Percentiles rank a stretch among this genome's conserved stretches.
These are phyloP conservation scores for Hydrozoanthus tunicans DNA, from an alignment of 64 coral and sea anemone genomes.

Conservation along the genomic window DNA sequence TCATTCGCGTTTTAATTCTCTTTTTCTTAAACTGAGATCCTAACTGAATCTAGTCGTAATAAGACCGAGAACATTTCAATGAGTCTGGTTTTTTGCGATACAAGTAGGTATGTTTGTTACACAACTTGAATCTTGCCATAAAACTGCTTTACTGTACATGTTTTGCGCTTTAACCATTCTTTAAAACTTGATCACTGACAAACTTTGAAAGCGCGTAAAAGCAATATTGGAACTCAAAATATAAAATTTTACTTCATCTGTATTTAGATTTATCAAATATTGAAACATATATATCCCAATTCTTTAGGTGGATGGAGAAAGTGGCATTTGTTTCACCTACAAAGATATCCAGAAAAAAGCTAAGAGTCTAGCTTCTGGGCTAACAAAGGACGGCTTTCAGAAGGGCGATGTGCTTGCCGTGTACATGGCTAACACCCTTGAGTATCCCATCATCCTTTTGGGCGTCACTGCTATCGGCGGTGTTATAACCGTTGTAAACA, in stretches of 20 bases:
- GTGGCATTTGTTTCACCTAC: slow-evolving; percentile 66
- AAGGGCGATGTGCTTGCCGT: slow-evolving; percentile 73
- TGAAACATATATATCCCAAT: not conserved
- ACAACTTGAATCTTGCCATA: no score
- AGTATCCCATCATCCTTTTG: slow-evolving; percentile 72
- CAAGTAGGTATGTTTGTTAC: no score
- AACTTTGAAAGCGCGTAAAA: no score
- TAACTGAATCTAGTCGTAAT: no score
- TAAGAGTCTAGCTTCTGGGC: slow-evolving; percentile 56
- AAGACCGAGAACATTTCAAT: no score
- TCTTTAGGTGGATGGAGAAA: slow-evolving; percentile 53
- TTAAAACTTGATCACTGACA: no score
- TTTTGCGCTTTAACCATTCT: not conserved
- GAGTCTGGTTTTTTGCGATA: no score
- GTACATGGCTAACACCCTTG: slow-evolving; percentile 59
- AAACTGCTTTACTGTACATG: not conserved
- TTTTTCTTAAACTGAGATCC: no score
- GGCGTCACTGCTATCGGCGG: slow-evolving; percentile 63
- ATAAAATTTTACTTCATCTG: no score
- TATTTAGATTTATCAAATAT: no score
- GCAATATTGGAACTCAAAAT: no score
- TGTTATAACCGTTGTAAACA: slow-evolving; percentile 38
- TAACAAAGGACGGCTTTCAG: slow-evolving; percentile 66
- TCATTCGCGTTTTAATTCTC: no score
- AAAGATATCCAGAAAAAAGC: slow-evolving; percentile 51